A percentile compares a stretch with the other conserved stretches of the same genome.
phyloP scores from a whole-genome alignment of 2,888 invertebrate genomes.

The Drosophila lutescens region DNA sequence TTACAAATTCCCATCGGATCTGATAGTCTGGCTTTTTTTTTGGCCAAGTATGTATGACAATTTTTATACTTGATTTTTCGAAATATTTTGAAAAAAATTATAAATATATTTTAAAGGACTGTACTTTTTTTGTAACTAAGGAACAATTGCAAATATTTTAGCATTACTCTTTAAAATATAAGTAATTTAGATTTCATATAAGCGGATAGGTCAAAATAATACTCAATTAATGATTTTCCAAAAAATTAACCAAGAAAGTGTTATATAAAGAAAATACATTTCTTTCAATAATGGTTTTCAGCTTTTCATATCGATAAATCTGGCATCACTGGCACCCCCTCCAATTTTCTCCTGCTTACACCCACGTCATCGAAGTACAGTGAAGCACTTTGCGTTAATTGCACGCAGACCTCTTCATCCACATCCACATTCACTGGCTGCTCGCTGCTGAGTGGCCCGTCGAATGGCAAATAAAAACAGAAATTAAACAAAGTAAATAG shows the following conservation, averaged over 20 bases:
- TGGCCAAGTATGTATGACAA: not conserved
- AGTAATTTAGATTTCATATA: no score
- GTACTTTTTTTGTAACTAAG: no score
- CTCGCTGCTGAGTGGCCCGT: conserved; percentile 57
- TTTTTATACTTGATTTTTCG: no score
- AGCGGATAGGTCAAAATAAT: no score
- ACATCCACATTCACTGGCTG: conserved; percentile 29
- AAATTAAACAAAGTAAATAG: conserved; percentile 80
- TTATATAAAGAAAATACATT: no score
- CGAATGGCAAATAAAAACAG: conserved; percentile 79
- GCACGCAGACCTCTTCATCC: conserved; percentile 63
- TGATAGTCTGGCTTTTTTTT: not conserved
- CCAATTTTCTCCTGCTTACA: not conserved
- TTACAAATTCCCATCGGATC: conserved; percentile 48
- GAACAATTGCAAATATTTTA: no score
- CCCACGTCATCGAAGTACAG: conserved; percentile 55
- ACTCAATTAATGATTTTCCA: no score
- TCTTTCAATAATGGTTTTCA: not conserved
- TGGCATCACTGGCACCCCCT: not conserved
- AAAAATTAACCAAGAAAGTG: no score
- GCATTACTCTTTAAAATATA: no score
- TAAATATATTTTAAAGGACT: no score
- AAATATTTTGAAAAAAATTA: no score
- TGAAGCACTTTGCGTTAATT: conserved; percentile 78
- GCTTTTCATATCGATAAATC: not conserved